These are phyloP conservation scores for Habroteleia sp. DNA, from an alignment of 2,888 invertebrate genomes.

Conservation along the genomic window DNA sequence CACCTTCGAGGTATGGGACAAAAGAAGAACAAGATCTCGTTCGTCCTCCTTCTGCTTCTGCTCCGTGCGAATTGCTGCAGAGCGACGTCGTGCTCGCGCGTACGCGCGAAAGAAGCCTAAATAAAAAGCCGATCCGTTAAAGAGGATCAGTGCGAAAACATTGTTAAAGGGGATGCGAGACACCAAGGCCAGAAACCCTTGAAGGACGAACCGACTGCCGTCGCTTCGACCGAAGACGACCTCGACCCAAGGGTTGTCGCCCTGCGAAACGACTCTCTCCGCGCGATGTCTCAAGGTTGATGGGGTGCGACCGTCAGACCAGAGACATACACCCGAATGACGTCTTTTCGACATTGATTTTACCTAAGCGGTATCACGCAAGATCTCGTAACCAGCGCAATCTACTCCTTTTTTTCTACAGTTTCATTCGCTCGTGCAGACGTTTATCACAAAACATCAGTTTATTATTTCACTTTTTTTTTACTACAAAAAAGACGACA, in stretches of 20 bases:
- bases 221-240: slow-evolving; percentile 59
- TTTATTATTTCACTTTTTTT: no score
- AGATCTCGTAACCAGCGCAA: slow-evolving; percentile 7
- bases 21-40: slow-evolving; percentile 61
- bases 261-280: slow-evolving; percentile 54
- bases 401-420: neutral
- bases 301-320: slow-evolving; percentile 57
- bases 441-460: no score
- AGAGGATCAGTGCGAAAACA: slow-evolving; percentile 79
- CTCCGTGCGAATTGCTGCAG: slow-evolving; percentile 8
- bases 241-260: slow-evolving; percentile 64
- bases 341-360: slow-evolving; percentile 62
- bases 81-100: slow-evolving; percentile 15
- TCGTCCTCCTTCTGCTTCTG: slow-evolving; percentile 51
- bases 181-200: slow-evolving; percentile 58
- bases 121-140: slow-evolving; percentile 78
- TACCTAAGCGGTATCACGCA: slow-evolving; percentile 46
- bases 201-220: slow-evolving; percentile 54
- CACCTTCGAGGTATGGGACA: slow-evolving; percentile 31
- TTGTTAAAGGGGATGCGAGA: slow-evolving; percentile 77
- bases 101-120: slow-evolving; percentile 73
- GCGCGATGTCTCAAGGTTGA: slow-evolving; percentile 64
- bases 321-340: slow-evolving; percentile 49
- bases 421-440: neutral
- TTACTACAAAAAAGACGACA: no score